Conservation (phyloP, 2,113 vertebrate genomes). For the Micronisus gabar region DNA sequence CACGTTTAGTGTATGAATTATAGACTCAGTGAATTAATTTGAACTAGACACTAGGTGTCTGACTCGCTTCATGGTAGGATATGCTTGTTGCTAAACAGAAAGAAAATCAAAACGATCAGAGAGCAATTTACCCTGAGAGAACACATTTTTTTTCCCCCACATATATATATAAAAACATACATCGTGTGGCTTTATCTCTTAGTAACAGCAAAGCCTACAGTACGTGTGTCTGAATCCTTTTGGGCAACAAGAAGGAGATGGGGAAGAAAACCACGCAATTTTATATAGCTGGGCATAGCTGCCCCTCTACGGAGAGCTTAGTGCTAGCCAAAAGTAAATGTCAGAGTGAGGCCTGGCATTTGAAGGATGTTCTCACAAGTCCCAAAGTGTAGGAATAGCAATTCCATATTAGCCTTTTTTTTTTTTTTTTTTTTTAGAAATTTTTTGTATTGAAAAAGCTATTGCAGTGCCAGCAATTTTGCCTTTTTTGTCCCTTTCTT, state of each 20-base stretch:
- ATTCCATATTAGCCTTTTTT: neutral
- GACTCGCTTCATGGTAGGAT: neutral
- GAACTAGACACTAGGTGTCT: conserved; percentile 5
- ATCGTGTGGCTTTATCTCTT: neutral
- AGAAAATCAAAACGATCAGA: neutral
- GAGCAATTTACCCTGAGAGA: neutral
- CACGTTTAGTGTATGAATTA: neutral
- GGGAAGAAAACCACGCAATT: neutral
- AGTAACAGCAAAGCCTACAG: neutral
- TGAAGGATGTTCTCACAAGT: neutral
- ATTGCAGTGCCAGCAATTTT: neutral
- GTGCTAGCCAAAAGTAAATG: neutral
- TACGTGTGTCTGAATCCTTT: neutral
- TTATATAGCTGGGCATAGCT: neutral
- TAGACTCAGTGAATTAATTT: neutral
- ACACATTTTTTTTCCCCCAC: neutral
- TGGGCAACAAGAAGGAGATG: neutral
- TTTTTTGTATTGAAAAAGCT: neutral
- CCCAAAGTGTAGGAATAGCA: neutral
- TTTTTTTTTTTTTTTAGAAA: neutral
- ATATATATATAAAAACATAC: neutral
- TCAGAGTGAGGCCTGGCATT: neutral
- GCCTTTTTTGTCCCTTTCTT: neutral
- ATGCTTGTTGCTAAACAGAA: neutral
- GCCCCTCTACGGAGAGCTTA: neutral